Conservation (phyloP, 2,797 vertebrate genomes). For the Pipistrellus pipistrellus region DNA sequence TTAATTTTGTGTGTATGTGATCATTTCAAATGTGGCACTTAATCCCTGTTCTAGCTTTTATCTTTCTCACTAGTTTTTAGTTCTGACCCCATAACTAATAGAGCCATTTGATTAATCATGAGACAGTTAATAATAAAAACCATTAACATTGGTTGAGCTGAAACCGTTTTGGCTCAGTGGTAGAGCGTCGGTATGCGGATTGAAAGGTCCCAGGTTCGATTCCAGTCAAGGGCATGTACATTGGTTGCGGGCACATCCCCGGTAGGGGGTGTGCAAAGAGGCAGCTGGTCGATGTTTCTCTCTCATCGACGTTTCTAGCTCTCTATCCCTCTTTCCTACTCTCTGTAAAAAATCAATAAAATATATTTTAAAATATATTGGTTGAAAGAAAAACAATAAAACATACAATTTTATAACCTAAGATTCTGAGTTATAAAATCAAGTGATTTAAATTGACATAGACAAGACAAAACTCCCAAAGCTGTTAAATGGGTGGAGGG, state of each 20-base stretch:
- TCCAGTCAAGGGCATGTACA: too few species aligned
- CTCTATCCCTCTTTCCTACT: too few species aligned
- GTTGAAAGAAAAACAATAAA: constrained; percentile 9
- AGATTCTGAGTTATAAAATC: background rate
- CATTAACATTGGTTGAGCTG: background rate
- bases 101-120: background rate
- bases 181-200: too few species aligned
- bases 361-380: background rate
- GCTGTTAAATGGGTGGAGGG: background rate
- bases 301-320: too few species aligned
- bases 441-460: background rate
- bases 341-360: too few species aligned
- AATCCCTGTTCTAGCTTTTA: background rate
- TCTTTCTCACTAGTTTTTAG: background rate
- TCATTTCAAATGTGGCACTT: background rate
- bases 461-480: background rate
- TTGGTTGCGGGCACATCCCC: too few species aligned
- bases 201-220: too few species aligned
- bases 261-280: too few species aligned
- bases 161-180: too few species aligned
- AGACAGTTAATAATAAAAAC: background rate
- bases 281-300: too few species aligned
- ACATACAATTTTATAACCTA: background rate
- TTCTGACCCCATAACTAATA: background rate
- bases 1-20: background rate